These are phyloP conservation scores for Hydropsyche tenuis DNA, from an alignment of 1,140 invertebrate genomes.

Conservation along the genomic window DNA sequence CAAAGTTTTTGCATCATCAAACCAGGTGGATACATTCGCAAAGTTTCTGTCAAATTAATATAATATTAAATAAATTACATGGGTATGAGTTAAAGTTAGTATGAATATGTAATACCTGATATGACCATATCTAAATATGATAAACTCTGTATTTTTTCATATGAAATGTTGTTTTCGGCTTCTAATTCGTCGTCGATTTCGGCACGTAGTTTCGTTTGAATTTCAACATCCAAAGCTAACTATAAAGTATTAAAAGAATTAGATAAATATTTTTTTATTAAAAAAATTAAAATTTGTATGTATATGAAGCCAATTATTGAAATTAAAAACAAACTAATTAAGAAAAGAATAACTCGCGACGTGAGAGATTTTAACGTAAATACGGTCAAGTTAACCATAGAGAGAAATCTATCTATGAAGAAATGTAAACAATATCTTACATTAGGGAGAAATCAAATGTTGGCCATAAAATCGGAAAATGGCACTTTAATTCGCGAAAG, in stretches of 20 bases:
- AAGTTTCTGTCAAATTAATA: conserved; percentile 27
- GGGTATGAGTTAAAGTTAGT: not conserved
- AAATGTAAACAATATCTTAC: too few species aligned
- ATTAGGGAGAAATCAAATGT: too few species aligned
- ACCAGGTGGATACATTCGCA: conserved; percentile 29
- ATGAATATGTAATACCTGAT: conserved; percentile 24
- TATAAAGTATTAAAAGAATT: not conserved
- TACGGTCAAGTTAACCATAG: too few species aligned
- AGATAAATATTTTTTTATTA: not conserved
- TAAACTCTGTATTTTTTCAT: conserved; percentile 24
- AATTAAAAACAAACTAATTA: too few species aligned
- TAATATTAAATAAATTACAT: not conserved
- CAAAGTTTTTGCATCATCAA: conserved; percentile 27
- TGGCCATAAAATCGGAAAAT: too few species aligned
- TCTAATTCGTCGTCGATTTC: conserved; percentile 19
- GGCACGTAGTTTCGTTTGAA: conserved; percentile 19
- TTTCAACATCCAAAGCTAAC: conserved; percentile 26
- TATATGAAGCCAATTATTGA: not conserved
- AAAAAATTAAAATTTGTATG: not conserved
- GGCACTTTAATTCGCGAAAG: too few species aligned
- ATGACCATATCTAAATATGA: conserved; percentile 30
- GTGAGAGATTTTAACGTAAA: too few species aligned
- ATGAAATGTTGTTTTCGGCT: not conserved
- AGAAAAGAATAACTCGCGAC: too few species aligned
- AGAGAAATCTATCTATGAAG: too few species aligned